Evolutionary conservation across 2,113 vertebrate species (phyloP), one percentile per base, ranked within the genome.

Genomic region (Seriola dumerili): DNA sequence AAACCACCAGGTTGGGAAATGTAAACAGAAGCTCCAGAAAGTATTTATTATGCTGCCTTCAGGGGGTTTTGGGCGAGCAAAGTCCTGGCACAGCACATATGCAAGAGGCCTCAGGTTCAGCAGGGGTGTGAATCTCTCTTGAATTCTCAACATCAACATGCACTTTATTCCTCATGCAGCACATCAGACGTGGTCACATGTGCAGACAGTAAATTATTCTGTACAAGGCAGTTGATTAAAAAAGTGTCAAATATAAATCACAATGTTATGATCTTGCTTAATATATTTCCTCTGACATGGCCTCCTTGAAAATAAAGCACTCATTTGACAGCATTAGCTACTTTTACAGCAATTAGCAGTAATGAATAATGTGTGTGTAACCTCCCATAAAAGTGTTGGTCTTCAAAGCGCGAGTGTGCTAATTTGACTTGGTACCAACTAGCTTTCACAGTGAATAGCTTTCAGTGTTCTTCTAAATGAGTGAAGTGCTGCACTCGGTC

Each of bases 1-100:
- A 90, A 93, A 93, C 67, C 74, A 92, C 82, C 75, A 74, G 88
- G 86, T 91, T 89, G 85, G 87, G 88, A 89, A 89, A 91, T 90
- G 85, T 92, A 88, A 92, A 89, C 91, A 91, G 87, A 88, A 88
- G 83, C 85, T 72, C 21, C 54, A 78, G 83, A 88, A 80, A 76
- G 87, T 89, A 78, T 90, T 84, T 83, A 91, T 90, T 89, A 86
- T 70, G 58, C 76, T 78, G 75, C 57, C 83, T 88, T 70, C 65
- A 58, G 85, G 88, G 78, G 83, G 74, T 17, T 73, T 65, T 0
- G 34, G 76, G 80, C 12, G 69, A 55, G 75, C 63, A 57, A 44
- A 54, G 81, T 64, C 50, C 48, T 55, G 64, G 67, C 59, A 8
- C 54, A 72, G 61, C 61, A 34, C 55, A 59, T 40, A 38, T 21